Evolutionary conservation across 2,888 invertebrate species (phyloP), one percentile per base, ranked within the genome.

Genomic region (Liodrosophila aerea): DNA sequence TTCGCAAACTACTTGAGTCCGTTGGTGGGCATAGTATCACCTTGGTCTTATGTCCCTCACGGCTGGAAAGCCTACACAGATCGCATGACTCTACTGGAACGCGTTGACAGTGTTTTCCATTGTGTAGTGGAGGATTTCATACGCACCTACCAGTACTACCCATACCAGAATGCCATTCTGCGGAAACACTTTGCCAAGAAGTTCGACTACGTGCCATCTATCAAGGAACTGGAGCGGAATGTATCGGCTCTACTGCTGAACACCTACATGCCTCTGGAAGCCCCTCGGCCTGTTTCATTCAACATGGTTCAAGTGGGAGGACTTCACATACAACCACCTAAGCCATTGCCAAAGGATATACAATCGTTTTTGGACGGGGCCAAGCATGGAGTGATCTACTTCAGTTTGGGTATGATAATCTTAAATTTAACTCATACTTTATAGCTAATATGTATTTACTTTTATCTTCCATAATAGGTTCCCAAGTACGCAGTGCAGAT

Each of bases 301-400:
- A 89, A 89, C 1, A 83, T 91, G 46, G 82, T 92, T 7, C 90
- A 91, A 44, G 90, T 92, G 1, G 92, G 91, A 0, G 92, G 92
- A 8, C 72, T 92, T 4, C 92, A 92, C 54, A 89, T 92, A 15
- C 76, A 87, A 8, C 77, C 80, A 2, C 59, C 82, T 0, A 85
- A 89, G 31, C 46, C 74, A 0, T 47, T 88, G 51, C 82, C 87
- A 0, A 27, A 51, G n/a, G 77, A 88, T 11, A 71, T 91, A 0
- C 63, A 90, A 50, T 58, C 82, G 31, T 91, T 90, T 65, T 51
- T 91, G 9, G 89, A 90, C 51, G 88, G 69, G 5, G 88, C 90
- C 0, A 16, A 39, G 7, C 52, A 70, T 16, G 70, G 64, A 11
- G 67, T 44, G 3, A 64, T 67, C 16, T 90, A 89, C 68, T 91